These are phyloP conservation scores for Turnix velox DNA, from an alignment of 2,113 vertebrate species.

Conservation along the genomic window DNA sequence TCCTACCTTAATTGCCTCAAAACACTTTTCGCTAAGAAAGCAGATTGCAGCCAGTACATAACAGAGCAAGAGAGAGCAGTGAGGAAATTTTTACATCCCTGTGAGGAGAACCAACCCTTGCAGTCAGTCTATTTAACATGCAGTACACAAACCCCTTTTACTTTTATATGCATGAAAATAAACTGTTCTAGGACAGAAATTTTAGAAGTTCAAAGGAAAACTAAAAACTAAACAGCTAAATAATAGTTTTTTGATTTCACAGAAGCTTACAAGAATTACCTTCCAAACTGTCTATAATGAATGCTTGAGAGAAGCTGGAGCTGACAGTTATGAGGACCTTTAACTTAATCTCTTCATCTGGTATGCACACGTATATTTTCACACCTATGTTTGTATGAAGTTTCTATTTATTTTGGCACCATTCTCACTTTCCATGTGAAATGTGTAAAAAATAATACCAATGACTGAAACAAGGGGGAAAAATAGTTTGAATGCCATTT, in stretches of 20 bases:
- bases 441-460: background rate
- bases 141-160: accelerated
- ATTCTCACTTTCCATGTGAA: background rate
- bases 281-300: background rate
- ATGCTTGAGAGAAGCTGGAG: background rate
- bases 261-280: background rate
- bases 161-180: background rate
- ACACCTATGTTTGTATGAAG: background rate
- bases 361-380: background rate
- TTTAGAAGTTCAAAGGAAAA: background rate
- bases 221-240: background rate
- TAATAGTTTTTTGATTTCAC: background rate
- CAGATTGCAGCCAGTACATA: background rate
- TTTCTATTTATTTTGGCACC: background rate
- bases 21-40: background rate
- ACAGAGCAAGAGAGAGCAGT: background rate
- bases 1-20: background rate
- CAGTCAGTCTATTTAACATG: background rate
- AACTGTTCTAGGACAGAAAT: background rate
- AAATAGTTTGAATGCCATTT: background rate
- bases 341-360: background rate
- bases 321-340: background rate
- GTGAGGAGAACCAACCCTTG: background rate
- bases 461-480: background rate
- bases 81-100: background rate